Evolutionary conservation across 2,888 invertebrate species (phyloP).

Genomic region (Drosophila rellima): DNA sequence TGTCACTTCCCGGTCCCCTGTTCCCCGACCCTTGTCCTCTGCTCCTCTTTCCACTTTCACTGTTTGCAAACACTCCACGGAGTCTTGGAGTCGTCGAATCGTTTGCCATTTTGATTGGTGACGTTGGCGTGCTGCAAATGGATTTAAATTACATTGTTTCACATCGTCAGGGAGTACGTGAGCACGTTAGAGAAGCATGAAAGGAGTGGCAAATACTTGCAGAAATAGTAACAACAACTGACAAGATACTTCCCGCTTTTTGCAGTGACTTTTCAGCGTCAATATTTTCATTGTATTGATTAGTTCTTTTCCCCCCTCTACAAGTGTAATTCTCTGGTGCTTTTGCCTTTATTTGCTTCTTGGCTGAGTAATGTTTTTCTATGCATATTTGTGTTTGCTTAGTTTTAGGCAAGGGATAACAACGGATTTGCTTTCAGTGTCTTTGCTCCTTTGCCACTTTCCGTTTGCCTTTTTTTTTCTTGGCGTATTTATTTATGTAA

Average conservation of each 20-base stretch:
- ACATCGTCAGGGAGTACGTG: conserved; percentile 64
- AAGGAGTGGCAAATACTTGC: background rate
- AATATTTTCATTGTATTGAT: conserved; percentile 78
- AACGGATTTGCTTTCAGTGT: conserved; percentile 41
- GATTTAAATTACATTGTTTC: conserved; percentile 84
- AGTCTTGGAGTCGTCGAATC: conserved; percentile 66
- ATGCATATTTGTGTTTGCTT: conserved; percentile 53
- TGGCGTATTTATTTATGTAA: conserved; percentile 60
- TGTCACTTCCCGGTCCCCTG: conserved; percentile 5
- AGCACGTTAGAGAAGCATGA: conserved; percentile 24
- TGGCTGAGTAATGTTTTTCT: conserved; percentile 29
- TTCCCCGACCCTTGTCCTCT: background rate
- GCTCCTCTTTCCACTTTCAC: background rate
- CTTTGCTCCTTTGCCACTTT: background rate
- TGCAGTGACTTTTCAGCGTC: conserved; percentile 72
- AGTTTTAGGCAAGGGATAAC: conserved; percentile 63
- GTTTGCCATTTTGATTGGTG: conserved; percentile 81
- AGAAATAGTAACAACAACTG: conserved; percentile 44
- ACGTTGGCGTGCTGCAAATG: conserved; percentile 81
- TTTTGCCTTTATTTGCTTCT: conserved; percentile 30
- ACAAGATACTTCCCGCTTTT: conserved; percentile 52
- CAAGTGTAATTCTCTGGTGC: background rate
- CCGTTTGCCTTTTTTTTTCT: conserved; percentile 6
- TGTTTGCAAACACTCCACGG: conserved; percentile 67
- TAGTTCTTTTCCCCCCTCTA: conserved; percentile 49